These are phyloP conservation scores for Drosophila acutilabella DNA, from an alignment of 2,888 invertebrate genomes.

Conservation along the genomic window DNA sequence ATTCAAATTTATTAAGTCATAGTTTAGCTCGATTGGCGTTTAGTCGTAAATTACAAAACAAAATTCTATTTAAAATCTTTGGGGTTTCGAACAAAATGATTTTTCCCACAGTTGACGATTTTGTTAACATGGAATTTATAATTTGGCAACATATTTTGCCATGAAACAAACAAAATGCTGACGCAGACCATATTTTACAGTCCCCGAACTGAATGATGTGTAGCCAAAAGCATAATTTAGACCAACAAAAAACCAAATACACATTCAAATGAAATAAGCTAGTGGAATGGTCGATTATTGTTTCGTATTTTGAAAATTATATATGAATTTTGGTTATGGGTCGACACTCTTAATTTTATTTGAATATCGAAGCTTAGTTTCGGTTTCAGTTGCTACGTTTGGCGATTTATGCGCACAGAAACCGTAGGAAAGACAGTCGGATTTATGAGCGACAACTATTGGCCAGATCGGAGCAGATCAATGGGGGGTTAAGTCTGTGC, in stretches of 20 bases:
- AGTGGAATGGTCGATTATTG: constrained; percentile 49
- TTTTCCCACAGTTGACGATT: constrained; percentile 77
- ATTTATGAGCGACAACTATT: constrained; percentile 80
- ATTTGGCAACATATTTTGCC: constrained; percentile 80
- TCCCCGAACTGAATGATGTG: constrained; percentile 44
- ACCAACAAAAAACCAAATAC: constrained; percentile 46
- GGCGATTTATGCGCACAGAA: constrained; percentile 53
- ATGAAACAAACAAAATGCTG: constrained; percentile 65
- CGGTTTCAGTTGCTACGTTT: constrained; percentile 26
- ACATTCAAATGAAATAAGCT: constrained; percentile 50
- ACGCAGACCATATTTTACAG: constrained; percentile 67
- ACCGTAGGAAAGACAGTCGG: constrained; percentile 56
- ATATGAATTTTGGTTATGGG: constrained; percentile 54
- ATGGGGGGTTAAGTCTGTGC: constrained; percentile 2
- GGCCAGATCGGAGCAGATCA: constrained; percentile 53
- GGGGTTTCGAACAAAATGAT: constrained; percentile 51
- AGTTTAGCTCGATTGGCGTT: neutral
- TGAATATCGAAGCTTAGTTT: constrained; percentile 58
- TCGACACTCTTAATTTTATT: constrained; percentile 67
- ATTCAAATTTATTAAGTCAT: neutral
- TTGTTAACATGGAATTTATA: constrained; percentile 81
- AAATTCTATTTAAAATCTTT: constrained; percentile 5
- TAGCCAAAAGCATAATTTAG: constrained; percentile 63
- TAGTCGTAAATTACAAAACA: constrained; percentile 19
- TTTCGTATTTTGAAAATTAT: constrained; percentile 2